A percentile compares a stretch with the other conserved stretches of the same genome.
These are phyloP conservation scores for Amaurobius ferox DNA, from an alignment of 2,888 invertebrate species.

Conservation along the genomic window DNA sequence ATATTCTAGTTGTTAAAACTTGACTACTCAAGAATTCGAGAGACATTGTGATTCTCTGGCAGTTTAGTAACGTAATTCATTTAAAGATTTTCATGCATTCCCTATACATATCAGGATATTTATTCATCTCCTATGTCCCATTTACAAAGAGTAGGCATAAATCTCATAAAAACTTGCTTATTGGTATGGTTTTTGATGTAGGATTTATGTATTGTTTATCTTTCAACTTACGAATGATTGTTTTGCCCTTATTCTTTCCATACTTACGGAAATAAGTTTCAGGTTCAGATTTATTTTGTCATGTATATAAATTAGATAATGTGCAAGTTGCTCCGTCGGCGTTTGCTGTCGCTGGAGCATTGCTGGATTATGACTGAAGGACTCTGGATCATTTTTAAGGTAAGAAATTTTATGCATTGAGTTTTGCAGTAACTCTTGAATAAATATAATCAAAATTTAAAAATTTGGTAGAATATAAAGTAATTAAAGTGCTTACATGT, in stretches of 20 bases:
- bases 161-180: too few species aligned
- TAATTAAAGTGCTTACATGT: too few species aligned
- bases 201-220: not conserved
- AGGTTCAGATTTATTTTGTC: conserved; percentile 52
- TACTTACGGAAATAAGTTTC: conserved; percentile 3
- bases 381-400: conserved; percentile 36
- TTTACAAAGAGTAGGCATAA: too few species aligned
- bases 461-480: too few species aligned
- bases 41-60: too few species aligned
- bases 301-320: conserved; percentile 67
- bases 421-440: not conserved
- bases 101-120: too few species aligned
- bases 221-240: not conserved
- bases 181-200: too few species aligned
- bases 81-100: too few species aligned
- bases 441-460: not conserved
- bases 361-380: conserved; percentile 17
- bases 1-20: too few species aligned
- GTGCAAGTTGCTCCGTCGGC: conserved; percentile 63
- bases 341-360: conserved; percentile 63
- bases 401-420: conserved; percentile 20
- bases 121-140: too few species aligned
- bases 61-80: too few species aligned
- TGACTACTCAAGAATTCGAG: too few species aligned
- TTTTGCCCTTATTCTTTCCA: not conserved